Evolutionary conservation across 2,888 invertebrate genomes (phyloP).

Genomic region (Stenodera caucasica): DNA sequence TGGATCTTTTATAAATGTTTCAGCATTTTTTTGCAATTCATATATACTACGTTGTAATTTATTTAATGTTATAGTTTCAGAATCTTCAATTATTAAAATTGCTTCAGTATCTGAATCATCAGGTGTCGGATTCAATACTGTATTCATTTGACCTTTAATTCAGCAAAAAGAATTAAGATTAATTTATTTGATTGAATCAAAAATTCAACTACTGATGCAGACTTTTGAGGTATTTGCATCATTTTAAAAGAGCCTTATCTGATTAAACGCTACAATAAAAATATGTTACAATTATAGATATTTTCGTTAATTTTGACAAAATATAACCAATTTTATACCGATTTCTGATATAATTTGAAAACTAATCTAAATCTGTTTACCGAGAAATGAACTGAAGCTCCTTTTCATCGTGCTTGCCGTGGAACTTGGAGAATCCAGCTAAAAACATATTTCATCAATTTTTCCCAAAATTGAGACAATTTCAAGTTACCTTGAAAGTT

Average conservation of each 20-base stretch:
- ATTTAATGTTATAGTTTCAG: slow-evolving; percentile 67
- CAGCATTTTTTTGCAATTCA: slow-evolving; percentile 71
- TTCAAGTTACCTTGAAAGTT: slow-evolving; percentile 64
- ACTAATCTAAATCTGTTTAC: slow-evolving; percentile 48
- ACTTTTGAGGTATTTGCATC: too few species aligned
- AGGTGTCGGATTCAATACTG: slow-evolving; percentile 68
- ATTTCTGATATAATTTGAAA: too few species aligned
- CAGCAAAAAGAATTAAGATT: too few species aligned
- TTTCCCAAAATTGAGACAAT: slow-evolving; percentile 8
- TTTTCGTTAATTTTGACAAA: too few species aligned
- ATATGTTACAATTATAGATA: too few species aligned
- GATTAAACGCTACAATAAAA: too few species aligned
- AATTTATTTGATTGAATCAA: too few species aligned
- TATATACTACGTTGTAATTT: slow-evolving; percentile 68
- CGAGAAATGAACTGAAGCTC: slow-evolving; percentile 71
- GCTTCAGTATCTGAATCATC: slow-evolving; percentile 73
- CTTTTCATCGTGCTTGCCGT: slow-evolving; percentile 72
- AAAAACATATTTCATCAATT: slow-evolving; percentile 39
- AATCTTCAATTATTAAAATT: slow-evolving; percentile 66
- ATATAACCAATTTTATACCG: too few species aligned
- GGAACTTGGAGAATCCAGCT: slow-evolving; percentile 74
- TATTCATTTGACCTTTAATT: slow-evolving; percentile 69
- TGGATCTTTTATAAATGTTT: slow-evolving; percentile 73
- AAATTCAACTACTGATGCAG: too few species aligned
- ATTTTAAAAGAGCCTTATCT: too few species aligned